Percentiles rank a stretch among this genome's conserved stretches.
These are phyloP conservation scores for Limanda limanda DNA, from an alignment of 2,113 vertebrate species.

Conservation along the genomic window DNA sequence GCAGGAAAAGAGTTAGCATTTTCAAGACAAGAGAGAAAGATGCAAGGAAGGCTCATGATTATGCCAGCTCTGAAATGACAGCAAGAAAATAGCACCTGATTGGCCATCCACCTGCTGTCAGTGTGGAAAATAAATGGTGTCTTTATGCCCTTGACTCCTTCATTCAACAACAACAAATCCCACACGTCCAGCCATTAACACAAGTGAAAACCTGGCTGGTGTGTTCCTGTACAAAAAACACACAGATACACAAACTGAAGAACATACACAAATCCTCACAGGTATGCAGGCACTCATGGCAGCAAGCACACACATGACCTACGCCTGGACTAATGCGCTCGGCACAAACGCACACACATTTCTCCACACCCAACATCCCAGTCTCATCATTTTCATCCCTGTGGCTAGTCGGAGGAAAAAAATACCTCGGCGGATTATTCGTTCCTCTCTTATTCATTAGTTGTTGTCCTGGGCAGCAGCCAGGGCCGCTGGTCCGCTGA, in stretches of 20 bases:
- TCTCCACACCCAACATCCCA: conserved; percentile 31
- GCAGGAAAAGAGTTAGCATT: not conserved
- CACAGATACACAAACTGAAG: not conserved
- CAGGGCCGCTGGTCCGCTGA: conserved; percentile 45
- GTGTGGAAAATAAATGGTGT: conserved; percentile 20
- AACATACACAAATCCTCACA: conserved; percentile 6
- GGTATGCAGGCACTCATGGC: not conserved
- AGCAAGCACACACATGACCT: conserved; percentile 6
- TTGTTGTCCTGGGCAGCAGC: conserved; percentile 58
- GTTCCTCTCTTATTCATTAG: conserved; percentile 66
- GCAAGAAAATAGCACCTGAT: conserved; percentile 11
- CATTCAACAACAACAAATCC: conserved; percentile 40
- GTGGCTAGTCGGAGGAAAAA: conserved; percentile 57
- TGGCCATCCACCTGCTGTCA: conserved; percentile 22
- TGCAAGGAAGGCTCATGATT: not conserved
- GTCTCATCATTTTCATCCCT: conserved; percentile 50
- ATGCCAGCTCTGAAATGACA: too few relatives aligned
- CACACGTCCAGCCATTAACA: conserved; percentile 46
- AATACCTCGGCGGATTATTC: conserved; percentile 64
- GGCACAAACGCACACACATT: not conserved
- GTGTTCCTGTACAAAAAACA: not conserved
- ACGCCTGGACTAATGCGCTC: not conserved
- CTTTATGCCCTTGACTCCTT: conserved; percentile 27
- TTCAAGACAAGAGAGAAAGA: not conserved
- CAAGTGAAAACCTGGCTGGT: conserved; percentile 6